Conservation (phyloP, 2,797 vertebrate genomes). For the Poecilia velifera region DNA sequence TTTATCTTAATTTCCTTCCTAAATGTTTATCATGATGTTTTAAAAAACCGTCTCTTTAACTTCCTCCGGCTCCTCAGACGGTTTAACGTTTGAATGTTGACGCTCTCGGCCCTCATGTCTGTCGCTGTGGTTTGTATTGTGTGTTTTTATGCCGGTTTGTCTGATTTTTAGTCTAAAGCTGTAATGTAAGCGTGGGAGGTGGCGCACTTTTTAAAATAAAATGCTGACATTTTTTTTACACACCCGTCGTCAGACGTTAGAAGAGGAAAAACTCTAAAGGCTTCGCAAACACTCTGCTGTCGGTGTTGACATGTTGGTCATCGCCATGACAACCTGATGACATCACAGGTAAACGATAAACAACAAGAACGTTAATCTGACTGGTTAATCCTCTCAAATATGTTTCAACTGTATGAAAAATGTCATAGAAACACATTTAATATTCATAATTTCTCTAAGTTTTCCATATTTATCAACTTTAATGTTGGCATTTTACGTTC, state of each 20-base stretch:
- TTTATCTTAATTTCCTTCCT: neutral
- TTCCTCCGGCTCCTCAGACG: neutral
- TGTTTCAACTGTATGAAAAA: neutral
- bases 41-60: neutral
- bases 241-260: neutral
- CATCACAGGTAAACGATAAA: neutral
- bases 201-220: constrained; percentile 63
- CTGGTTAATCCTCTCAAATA: neutral
- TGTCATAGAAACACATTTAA: neutral
- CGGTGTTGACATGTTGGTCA: neutral
- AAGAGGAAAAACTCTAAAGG: neutral
- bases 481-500: neutral
- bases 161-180: neutral
- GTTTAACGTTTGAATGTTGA: neutral
- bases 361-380: neutral
- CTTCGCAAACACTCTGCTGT: neutral
- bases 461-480: neutral
- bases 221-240: constrained; percentile 51
- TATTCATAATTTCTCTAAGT: neutral
- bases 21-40: neutral
- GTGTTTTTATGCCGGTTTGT: constrained; percentile 43
- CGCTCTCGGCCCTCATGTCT: neutral
- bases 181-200: constrained; percentile 14
- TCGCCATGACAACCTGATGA: neutral
- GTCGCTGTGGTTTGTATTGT: constrained; percentile 37